Evolutionary conservation across 2,888 invertebrate species (phyloP).

Genomic region (Tipula vernalis): DNA sequence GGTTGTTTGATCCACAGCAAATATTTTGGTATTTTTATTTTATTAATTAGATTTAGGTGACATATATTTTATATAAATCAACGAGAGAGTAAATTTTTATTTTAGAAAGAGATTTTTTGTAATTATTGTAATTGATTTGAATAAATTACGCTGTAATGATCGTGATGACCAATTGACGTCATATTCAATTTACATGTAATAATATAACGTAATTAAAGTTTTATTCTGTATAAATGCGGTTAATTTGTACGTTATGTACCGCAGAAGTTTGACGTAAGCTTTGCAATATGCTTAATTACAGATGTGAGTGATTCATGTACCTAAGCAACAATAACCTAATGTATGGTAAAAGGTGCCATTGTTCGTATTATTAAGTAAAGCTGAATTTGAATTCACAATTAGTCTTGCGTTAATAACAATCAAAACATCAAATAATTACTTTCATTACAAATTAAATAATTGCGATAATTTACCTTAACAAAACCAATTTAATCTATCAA

Average conservation of each 20-base stretch:
- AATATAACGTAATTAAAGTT: not conserved
- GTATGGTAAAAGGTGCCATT: too few relatives aligned
- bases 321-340: too few relatives aligned
- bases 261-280: not conserved
- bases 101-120: not conserved
- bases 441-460: not conserved
- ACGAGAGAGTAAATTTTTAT: not conserved
- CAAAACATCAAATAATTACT: too few relatives aligned
- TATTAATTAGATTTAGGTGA: too few relatives aligned
- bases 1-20: too few relatives aligned
- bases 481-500: not conserved
- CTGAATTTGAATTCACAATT: not conserved
- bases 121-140: not conserved
- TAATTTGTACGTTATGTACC: not conserved
- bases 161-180: not conserved
- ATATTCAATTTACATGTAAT: not conserved
- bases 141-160: not conserved
- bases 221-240: not conserved
- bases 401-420: not conserved
- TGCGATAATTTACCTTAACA: not conserved
- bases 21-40: too few relatives aligned
- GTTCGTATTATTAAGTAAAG: not conserved
- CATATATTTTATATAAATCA: too few relatives aligned
- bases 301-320: too few relatives aligned
- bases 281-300: not conserved